Base-by-base conservation (phyloP, 2,888 invertebrate genomes). In the Drosophila testacea region DNA sequence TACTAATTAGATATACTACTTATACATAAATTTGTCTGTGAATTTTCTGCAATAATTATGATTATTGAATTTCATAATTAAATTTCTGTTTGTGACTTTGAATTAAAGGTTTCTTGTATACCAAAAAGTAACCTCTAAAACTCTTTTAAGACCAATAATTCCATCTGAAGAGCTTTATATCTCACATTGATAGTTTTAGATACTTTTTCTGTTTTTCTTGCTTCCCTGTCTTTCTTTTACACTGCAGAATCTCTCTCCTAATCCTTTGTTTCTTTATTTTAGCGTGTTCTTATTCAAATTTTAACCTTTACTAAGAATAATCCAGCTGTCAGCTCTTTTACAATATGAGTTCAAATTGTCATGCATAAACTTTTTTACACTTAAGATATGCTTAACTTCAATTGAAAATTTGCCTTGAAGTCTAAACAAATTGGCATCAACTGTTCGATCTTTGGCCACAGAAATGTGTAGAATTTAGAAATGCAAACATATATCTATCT, bases 371-470 rank as follows among this genome's bases (percentile, higher is more conserved):
- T 6, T 10, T 10, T 6, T 0, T 7, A 10, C 13, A 16, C 13
- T 32, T 13, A 16, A n/a, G 38, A 27, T 13, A 9, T 27, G 51
- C 13, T 6, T 32, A 32, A 5, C 6, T 50, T 11, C 6, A 41
- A 54, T 54, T 42, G 30, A 11, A 22, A n/a, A 46, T 13, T 13
- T 46, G 28, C 13, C 27, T 13, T 7, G 4, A 9, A 36, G 22
- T 51, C 38, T 13, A 30, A 10, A 39, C 39, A 28, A 42, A 42
- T 55, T 32, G 32, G 32, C 28, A 4, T 36, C 10, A 36, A 30
- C 47, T 30, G 34, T 11, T 47, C 42, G n/a, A 44, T 34, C 22
- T 44, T 38, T 51, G 51, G 51, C 51, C 38, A 51, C 51, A 27
- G n/a, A 27, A 51, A 28, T 28, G n/a, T 39, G 28, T 39, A 27